Conservation (phyloP, 2,113 vertebrate genomes). For the Larimichthys crocea region DNA sequence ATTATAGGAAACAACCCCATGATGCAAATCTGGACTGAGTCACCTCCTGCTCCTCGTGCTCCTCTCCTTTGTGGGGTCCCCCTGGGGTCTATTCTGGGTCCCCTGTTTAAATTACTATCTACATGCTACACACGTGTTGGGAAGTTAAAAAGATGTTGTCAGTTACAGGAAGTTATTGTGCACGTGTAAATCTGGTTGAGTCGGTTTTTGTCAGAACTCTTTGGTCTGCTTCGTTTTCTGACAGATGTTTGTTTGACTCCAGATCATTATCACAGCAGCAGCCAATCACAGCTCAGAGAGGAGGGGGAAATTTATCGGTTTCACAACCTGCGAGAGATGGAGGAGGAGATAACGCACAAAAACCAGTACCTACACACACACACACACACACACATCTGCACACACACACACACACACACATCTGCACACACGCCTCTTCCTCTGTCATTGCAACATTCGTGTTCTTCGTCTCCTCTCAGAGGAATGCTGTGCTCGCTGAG, state of each 20-base stretch:
- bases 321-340: constrained; percentile 14
- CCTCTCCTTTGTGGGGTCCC: no score
- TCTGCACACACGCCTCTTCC: neutral
- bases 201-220: no score
- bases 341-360: constrained; percentile 15
- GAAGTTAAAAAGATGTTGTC: no score
- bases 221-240: neutral
- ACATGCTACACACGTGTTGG: no score
- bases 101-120: no score
- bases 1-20: no score
- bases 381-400: neutral
- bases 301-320: neutral
- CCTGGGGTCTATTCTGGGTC: no score
- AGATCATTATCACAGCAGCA: constrained; percentile 15
- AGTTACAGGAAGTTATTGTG: no score
- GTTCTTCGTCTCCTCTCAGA: neutral
- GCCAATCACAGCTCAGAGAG: constrained; percentile 39
- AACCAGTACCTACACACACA: neutral
- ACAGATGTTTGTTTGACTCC: neutral
- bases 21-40: no score
- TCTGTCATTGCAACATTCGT: constrained; percentile 23
- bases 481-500: constrained; percentile 4
- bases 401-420: neutral
- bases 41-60: no score
- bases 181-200: no score